A percentile compares a stretch with the other conserved stretches of the same genome.
Conservation (phyloP, 2,797 vertebrate genomes). For the Pipistrellus nathusii region DNA sequence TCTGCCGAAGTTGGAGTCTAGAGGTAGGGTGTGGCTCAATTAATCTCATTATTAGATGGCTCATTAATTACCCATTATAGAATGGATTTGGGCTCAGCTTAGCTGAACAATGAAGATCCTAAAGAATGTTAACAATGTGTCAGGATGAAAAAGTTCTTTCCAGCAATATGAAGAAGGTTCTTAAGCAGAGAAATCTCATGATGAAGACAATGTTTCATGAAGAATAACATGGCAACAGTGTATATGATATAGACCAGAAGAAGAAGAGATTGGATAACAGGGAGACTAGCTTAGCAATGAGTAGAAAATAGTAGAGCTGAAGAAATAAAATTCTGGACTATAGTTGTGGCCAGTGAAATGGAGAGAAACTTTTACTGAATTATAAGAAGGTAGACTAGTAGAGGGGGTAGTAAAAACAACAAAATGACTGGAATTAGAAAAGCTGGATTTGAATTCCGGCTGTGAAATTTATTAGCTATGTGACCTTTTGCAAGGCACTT, state of each 20-base stretch:
- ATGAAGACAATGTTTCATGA: constrained; percentile 33
- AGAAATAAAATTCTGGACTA: constrained; percentile 43
- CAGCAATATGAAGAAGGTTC: neutral
- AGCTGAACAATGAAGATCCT: constrained; percentile 1
- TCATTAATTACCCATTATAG: neutral
- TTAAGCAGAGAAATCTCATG: neutral
- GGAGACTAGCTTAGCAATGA: neutral
- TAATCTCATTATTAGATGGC: neutral
- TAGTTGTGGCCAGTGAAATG: neutral
- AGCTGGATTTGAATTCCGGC: constrained; percentile 22
- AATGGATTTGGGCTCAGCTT: neutral
- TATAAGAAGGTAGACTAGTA: constrained; percentile 14
- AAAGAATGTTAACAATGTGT: constrained; percentile 33
- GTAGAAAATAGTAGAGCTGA: neutral
- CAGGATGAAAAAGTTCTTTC: constrained; percentile 12
- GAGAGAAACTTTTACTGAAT: constrained; percentile 7
- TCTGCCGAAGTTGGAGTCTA: neutral
- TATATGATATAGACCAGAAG: neutral
- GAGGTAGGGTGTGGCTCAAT: neutral
- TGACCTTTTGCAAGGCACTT: neutral
- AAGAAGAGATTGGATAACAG: neutral
- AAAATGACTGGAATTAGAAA: constrained; percentile 2
- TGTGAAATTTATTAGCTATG: constrained; percentile 18
- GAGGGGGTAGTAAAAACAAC: neutral
- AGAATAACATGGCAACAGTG: neutral